Base-by-base conservation (phyloP, 1,140 invertebrate species). In the Ceratina australensis region DNA sequence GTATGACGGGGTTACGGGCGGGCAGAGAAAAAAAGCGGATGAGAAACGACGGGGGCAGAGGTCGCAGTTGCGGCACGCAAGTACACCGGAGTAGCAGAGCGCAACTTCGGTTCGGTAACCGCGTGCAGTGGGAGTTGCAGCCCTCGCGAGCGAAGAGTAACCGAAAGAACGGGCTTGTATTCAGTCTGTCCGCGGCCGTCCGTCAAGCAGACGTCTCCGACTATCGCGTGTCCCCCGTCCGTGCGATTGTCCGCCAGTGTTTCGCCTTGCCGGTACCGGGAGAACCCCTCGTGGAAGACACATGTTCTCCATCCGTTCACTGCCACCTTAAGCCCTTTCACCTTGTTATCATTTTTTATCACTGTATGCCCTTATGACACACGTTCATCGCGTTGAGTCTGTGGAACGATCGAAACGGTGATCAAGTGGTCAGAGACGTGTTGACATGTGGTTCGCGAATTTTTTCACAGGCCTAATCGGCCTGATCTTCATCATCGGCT, bases 121-220 rank as follows among this genome's bases (percentile, higher is more conserved):
- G 77, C 49, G 63, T 78, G 47, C 61, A 22, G 81, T 78, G 78
- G 82, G 72, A 83, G 81, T 65, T 52, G 10, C 71, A 74, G 67
- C 67, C 63, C 67, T 54, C 61, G 68, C 68, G 67, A 80, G 78
- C 50, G 71, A 85, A 81, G 82, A 85, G 79, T 78, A 84, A 73
- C 82, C 72, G 82, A 85, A 85, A 85, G 83, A 81, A 74, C 73
- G 57, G 79, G 61, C 66, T 66, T 78, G 56, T 61, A 81, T 61
- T 85, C 84, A 85, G 84, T 85, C 82, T 85, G 76, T 85, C 76
- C 82, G 80, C 83, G 82, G 61, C 57, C 79, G 84, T 82, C 83
- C 80, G 82, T 85, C 82, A 84, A 85, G 82, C 75, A 77, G 72
- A 84, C 79, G 68, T 84, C 79, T 73, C 52, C 59, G 78, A 60